phyloP scores from a whole-genome alignment of 2,888 invertebrate species.

The Dorcus parallelipipedus region DNA sequence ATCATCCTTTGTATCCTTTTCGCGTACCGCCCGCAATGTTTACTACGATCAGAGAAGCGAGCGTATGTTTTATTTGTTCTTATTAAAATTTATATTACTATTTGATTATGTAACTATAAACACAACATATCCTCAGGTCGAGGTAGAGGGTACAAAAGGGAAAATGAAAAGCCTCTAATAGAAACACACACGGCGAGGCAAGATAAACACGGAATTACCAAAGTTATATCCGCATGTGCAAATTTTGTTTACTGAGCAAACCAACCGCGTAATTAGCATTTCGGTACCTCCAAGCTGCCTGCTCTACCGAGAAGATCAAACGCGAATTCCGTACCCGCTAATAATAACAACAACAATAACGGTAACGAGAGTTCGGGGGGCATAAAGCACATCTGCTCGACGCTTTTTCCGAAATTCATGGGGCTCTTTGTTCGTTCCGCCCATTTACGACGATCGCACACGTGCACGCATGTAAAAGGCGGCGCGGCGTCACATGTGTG shows the following conservation, averaged over 20 bases:
- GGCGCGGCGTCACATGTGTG: neutral
- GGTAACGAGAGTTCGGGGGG: no score
- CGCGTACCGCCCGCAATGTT: no score
- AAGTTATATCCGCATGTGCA: neutral
- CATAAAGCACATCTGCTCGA: constrained; percentile 5
- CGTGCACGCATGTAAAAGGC: constrained; percentile 22
- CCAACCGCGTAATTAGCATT: neutral
- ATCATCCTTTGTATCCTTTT: no score
- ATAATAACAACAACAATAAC: neutral
- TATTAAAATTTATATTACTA: no score
- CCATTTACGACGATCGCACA: constrained; percentile 23
- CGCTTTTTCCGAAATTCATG: constrained; percentile 17
- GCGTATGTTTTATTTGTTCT: no score
- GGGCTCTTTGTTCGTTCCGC: constrained; percentile 23
- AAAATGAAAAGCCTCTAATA: no score
- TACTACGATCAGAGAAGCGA: no score
- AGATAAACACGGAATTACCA: no score
- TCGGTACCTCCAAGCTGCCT: neutral
- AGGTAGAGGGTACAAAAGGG: no score
- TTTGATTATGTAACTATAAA: no score
- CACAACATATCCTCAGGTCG: no score
- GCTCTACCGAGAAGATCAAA: neutral
- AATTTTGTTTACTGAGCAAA: neutral
- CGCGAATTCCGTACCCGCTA: neutral
- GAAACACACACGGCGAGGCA: no score